Evolutionary conservation across 2,888 invertebrate species (phyloP).

Genomic region (Andrena fulva): DNA sequence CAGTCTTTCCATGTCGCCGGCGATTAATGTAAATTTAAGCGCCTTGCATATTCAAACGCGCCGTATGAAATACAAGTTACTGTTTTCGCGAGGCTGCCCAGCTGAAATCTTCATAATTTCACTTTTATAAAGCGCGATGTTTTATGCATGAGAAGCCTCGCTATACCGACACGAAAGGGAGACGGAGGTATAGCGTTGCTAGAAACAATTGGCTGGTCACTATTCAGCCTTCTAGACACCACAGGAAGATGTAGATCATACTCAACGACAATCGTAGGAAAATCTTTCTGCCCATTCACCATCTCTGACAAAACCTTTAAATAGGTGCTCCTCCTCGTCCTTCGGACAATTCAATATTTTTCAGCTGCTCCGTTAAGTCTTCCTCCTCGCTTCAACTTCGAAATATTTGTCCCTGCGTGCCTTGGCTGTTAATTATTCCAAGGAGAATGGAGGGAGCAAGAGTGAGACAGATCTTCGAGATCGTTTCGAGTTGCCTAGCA

Average conservation of each 20-base stretch:
- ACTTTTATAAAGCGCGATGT: slow-evolving; percentile 7
- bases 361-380: too few relatives aligned
- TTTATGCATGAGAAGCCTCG: slow-evolving; percentile 15
- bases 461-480: slow-evolving; percentile 4
- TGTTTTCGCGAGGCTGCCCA: slow-evolving; percentile 3
- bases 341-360: too few relatives aligned
- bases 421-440: slow-evolving; percentile 21
- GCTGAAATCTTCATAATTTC: slow-evolving; percentile 18
- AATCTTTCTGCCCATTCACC: too few relatives aligned
- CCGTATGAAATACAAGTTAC: slow-evolving; percentile 12
- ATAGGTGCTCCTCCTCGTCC: neutral
- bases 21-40: neutral
- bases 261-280: neutral
- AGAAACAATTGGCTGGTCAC: neutral
- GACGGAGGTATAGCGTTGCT: neutral
- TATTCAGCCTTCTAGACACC: neutral
- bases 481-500: slow-evolving; percentile 24
- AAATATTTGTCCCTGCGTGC: neutral
- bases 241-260: neutral
- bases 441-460: neutral
- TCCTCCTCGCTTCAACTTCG: neutral
- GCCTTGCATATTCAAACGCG: slow-evolving; percentile 21
- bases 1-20: neutral
- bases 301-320: neutral
- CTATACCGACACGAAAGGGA: neutral